Conservation (phyloP, 2,113 vertebrate genomes). For the Rhipidura dahli region DNA sequence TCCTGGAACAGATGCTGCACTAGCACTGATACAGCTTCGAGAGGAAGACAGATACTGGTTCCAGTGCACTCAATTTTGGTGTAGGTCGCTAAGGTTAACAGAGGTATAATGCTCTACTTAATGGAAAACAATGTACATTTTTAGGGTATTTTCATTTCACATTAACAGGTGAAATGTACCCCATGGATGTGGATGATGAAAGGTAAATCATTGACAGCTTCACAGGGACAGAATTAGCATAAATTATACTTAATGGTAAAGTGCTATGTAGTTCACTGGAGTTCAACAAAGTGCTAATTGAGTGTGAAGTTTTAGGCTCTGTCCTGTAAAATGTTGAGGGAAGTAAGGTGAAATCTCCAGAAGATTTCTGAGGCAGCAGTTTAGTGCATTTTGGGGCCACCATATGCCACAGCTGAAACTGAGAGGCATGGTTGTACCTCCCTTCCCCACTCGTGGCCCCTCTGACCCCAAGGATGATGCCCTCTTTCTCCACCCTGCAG, state of each 20-base stretch:
- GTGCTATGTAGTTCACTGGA: not conserved
- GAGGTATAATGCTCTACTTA: not conserved
- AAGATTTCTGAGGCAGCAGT: not conserved
- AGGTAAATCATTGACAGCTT: not conserved
- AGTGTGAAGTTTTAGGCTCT: not conserved
- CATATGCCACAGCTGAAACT: fast-evolving
- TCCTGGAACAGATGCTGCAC: not conserved
- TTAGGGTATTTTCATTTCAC: not conserved
- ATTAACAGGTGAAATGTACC: not conserved
- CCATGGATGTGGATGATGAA: not conserved
- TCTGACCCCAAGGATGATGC: not conserved
- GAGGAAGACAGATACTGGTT: not conserved
- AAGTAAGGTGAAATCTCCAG: not conserved
- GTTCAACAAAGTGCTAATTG: not conserved
- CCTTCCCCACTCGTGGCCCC: fast-evolving
- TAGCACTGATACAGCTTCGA: not conserved
- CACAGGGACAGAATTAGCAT: not conserved
- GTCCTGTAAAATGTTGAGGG: not conserved
- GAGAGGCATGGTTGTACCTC: not conserved
- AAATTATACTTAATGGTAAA: not conserved
- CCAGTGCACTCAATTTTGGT: not conserved
- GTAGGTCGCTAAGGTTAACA: not conserved
- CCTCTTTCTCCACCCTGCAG: not conserved
- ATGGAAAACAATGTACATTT: not conserved
- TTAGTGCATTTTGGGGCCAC: not conserved